Evolutionary conservation across 1,140 invertebrate species (phyloP), one percentile per base, ranked within the genome.

Genomic region (Pseudobourletiella spinata): DNA sequence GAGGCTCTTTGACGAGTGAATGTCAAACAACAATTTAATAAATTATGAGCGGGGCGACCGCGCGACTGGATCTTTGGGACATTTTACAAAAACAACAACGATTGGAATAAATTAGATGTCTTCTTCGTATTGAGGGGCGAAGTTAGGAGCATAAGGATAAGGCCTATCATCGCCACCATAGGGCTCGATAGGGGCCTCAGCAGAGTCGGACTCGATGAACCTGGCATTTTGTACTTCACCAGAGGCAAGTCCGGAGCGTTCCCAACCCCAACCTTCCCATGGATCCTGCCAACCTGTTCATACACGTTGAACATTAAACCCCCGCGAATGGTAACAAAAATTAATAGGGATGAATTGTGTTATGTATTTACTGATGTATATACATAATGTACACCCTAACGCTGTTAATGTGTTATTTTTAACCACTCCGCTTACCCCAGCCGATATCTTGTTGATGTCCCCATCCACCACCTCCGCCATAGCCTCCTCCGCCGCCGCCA

Each of bases 201-300:
- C 18, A 20, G 52, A 55, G n/a, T 32, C 25, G 6, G 30, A 28
- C 25, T 42, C 42, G 22, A 44, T 26, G 25, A 4, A 24, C 25
- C 35, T 55, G 28, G 29, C 6, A 43, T 16, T 29, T 11, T 6
- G 3, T 15, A 25, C 39, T 42, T 43, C 56, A 3, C 8, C 56
- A 15, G 56, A 42, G 26, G 18, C 16, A 58, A 44, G 35, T 3
- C 44, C 39, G 3, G 35, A 46, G 24, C 56, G 15, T 30, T 58
- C 56, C 8, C 24, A 58, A 39, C 52, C 56, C 35, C 42, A 57
- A 20, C 50, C 46, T 50, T 16, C 15, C 57, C 57, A 50, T 30
- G 57, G 26, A 20, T 43, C 52, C 39, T 55, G 52, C 52, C 52
- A 55, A 3, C 57, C 57, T 20, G n/a, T n/a, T n/a, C n/a, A n/a